Evolutionary conservation across 1,140 invertebrate genomes (phyloP).

Genomic region (Schlechtendalia chinensis): DNA sequence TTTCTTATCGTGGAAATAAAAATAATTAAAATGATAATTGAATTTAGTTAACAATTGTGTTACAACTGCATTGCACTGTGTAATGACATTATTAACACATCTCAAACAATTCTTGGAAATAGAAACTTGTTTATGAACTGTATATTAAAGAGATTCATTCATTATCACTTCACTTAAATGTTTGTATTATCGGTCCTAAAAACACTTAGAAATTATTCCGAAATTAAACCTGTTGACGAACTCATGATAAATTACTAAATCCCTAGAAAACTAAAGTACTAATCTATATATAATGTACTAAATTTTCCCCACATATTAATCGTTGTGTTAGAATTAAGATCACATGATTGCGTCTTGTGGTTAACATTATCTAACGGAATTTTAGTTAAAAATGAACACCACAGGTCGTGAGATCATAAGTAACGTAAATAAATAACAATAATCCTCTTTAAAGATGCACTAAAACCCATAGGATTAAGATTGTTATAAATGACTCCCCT

Average conservation of each 20-base stretch:
- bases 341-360: not conserved
- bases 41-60: too few relatives aligned
- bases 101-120: too few relatives aligned
- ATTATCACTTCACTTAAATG: too few relatives aligned
- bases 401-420: conserved; percentile 1
- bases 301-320: not conserved
- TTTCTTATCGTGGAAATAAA: too few relatives aligned
- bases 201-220: not conserved
- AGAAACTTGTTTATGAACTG: too few relatives aligned
- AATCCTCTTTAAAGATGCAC: conserved; percentile 30
- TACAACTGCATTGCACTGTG: too few relatives aligned
- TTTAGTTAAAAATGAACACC: conserved; percentile 16
- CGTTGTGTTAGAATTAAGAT: not conserved
- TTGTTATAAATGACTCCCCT: conserved; percentile 13
- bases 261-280: not conserved
- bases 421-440: conserved; percentile 3
- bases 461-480: conserved; percentile 16
- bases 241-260: not conserved
- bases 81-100: not conserved
- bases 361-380: not conserved
- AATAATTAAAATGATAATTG: too few relatives aligned
- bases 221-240: conserved; percentile 1
- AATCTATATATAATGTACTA: not conserved
- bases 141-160: too few relatives aligned
- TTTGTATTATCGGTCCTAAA: not conserved